phyloP scores from a whole-genome alignment of 53 echinoderm and acorn worm species.

The Henricia sp. region DNA sequence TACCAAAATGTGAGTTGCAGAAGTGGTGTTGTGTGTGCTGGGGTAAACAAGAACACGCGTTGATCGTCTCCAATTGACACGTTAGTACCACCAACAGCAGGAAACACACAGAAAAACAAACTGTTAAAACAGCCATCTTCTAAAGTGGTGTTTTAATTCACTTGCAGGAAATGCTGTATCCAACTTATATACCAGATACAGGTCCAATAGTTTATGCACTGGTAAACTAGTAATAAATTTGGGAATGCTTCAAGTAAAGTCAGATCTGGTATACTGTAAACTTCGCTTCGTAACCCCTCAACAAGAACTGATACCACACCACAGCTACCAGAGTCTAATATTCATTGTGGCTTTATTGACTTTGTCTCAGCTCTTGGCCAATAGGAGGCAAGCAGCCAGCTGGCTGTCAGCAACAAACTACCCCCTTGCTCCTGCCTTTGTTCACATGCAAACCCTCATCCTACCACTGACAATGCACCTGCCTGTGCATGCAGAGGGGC shows the following conservation, averaged over 20 bases:
- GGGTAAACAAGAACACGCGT: constrained; percentile 82
- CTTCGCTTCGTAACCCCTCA: neutral
- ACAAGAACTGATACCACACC: constrained; percentile 35
- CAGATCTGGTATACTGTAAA: neutral
- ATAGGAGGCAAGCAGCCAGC: constrained; percentile 46
- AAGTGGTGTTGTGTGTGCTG: constrained; percentile 94
- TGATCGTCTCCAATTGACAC: constrained; percentile 31
- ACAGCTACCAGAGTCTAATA: constrained; percentile 6
- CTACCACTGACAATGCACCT: constrained; percentile 21
- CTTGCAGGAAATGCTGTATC: too few relatives aligned
- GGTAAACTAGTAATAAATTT: neutral
- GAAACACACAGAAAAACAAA: constrained; percentile 5
- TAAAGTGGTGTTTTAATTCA: neutral
- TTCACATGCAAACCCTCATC: constrained; percentile 7
- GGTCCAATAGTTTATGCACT: neutral
- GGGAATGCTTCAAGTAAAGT: neutral
- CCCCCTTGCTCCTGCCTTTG: constrained; percentile 37
- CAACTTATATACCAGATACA: neutral
- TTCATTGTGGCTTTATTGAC: constrained; percentile 58
- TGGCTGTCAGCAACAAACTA: neutral
- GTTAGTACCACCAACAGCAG: constrained; percentile 10
- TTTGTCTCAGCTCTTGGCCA: constrained; percentile 41
- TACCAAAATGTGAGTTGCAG: constrained; percentile 95
- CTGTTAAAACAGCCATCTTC: constrained; percentile 13
- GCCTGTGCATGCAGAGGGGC: neutral